A percentile compares a stretch with the other conserved stretches of the same genome.
These are phyloP conservation scores for Salvelinus fontinalis DNA, from an alignment of 2,113 vertebrate genomes.

Conservation along the genomic window DNA sequence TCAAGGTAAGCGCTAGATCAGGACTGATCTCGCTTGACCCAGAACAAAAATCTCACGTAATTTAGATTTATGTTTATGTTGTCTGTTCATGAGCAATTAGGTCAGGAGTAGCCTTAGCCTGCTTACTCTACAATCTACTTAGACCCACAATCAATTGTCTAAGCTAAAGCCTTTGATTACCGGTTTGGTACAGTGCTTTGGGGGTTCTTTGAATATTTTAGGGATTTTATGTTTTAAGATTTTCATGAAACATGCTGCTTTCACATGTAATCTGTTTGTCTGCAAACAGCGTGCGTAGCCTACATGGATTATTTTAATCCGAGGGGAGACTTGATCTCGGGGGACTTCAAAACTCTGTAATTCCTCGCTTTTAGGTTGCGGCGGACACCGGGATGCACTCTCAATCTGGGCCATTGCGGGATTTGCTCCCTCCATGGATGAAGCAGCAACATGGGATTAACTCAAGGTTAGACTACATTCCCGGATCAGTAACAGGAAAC, in stretches of 20 bases:
- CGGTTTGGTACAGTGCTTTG: too few relatives aligned
- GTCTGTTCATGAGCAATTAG: too few relatives aligned
- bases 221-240: too few relatives aligned
- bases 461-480: slow-evolving; percentile 58
- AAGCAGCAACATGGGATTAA: slow-evolving; percentile 63
- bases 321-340: slow-evolving; percentile 19
- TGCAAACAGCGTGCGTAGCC: too few relatives aligned
- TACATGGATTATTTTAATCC: slow-evolving; percentile 51
- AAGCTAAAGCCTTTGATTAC: too few relatives aligned
- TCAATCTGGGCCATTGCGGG: slow-evolving; percentile 77
- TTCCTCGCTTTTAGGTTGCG: slow-evolving; percentile 60
- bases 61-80: too few relatives aligned
- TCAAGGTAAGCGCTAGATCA: neutral
- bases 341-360: slow-evolving; percentile 63
- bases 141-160: neutral
- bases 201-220: too few relatives aligned
- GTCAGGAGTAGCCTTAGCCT: neutral
- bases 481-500: slow-evolving; percentile 54
- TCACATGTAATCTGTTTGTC: too few relatives aligned
- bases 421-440: slow-evolving; percentile 76
- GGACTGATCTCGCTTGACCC: neutral
- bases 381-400: slow-evolving; percentile 55
- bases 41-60: too few relatives aligned
- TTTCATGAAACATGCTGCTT: too few relatives aligned
- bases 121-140: neutral